Evolutionary conservation across 1,140 invertebrate species (phyloP).

Genomic region (Pissodes strobi): DNA sequence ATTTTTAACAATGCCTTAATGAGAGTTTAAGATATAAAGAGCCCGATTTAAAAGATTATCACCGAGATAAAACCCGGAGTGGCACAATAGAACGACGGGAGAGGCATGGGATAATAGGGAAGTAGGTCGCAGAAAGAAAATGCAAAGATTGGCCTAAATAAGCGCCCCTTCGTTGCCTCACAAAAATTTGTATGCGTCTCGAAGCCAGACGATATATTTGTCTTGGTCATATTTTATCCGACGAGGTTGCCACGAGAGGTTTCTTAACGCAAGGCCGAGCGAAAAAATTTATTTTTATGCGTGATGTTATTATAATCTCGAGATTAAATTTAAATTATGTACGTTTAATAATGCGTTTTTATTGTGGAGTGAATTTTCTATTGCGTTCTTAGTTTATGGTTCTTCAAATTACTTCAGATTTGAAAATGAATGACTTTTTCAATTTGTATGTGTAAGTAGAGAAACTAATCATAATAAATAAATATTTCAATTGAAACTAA

Average conservation of each 20-base stretch:
- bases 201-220: slow-evolving; percentile 13
- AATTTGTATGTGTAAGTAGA: too few species aligned
- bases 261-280: slow-evolving; percentile 7
- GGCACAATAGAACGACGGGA: not conserved
- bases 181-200: slow-evolving; percentile 18
- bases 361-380: too few species aligned
- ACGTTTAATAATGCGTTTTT: not conserved
- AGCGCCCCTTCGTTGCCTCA: not conserved
- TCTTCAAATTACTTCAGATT: too few species aligned
- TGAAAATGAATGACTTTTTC: too few species aligned
- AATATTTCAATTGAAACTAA: too few species aligned
- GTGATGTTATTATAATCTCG: not conserved
- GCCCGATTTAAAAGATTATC: too few species aligned
- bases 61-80: not conserved
- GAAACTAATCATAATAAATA: too few species aligned
- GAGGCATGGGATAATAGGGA: slow-evolving; percentile 6
- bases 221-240: slow-evolving; percentile 13
- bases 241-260: slow-evolving; percentile 13
- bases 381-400: too few species aligned
- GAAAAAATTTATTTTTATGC: slow-evolving; percentile 2
- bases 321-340: slow-evolving; percentile 11
- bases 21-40: too few species aligned
- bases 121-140: slow-evolving; percentile 23
- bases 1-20: too few species aligned
- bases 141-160: slow-evolving; percentile 23